phyloP scores from a whole-genome alignment of 1,140 invertebrate genomes.

The Prorops nasuta region DNA sequence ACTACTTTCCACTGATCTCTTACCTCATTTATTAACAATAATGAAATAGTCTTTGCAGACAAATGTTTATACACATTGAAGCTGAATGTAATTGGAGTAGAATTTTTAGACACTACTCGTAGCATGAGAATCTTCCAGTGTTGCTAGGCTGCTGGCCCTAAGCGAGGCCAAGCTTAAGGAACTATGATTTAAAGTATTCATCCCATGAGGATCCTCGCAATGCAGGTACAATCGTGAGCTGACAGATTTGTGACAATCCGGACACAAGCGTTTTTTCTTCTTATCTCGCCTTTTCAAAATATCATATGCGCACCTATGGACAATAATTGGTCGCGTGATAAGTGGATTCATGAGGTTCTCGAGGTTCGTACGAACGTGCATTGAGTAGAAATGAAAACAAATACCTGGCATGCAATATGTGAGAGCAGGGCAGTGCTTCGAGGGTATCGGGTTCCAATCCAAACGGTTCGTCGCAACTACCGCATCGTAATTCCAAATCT shows the following conservation, averaged over 20 bases:
- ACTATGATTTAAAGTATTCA: constrained; percentile 54
- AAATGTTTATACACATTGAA: too few species aligned
- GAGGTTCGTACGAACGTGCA: not conserved
- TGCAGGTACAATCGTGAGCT: constrained; percentile 61
- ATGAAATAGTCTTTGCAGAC: too few species aligned
- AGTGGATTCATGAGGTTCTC: not conserved
- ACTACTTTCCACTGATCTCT: constrained; percentile 19
- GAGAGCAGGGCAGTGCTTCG: constrained; percentile 78
- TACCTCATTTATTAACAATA: constrained; percentile 12
- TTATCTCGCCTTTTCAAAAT: constrained; percentile 66
- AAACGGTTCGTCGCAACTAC: constrained; percentile 72
- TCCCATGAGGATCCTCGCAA: constrained; percentile 52
- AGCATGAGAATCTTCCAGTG: constrained; percentile 53
- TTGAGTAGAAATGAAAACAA: too few species aligned
- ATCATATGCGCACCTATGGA: constrained; percentile 68
- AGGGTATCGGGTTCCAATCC: constrained; percentile 71
- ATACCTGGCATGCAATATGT: constrained; percentile 81
- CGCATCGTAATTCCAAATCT: constrained; percentile 73
- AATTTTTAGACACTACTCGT: constrained; percentile 54
- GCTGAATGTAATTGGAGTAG: too few species aligned
- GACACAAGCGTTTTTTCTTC: constrained; percentile 63
- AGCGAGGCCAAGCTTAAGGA: constrained; percentile 54
- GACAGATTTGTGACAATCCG: constrained; percentile 65
- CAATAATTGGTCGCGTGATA: not conserved
- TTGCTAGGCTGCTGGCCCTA: constrained; percentile 51